Base-by-base conservation (phyloP, 2,888 invertebrate genomes). In the Rosalia funebris region DNA sequence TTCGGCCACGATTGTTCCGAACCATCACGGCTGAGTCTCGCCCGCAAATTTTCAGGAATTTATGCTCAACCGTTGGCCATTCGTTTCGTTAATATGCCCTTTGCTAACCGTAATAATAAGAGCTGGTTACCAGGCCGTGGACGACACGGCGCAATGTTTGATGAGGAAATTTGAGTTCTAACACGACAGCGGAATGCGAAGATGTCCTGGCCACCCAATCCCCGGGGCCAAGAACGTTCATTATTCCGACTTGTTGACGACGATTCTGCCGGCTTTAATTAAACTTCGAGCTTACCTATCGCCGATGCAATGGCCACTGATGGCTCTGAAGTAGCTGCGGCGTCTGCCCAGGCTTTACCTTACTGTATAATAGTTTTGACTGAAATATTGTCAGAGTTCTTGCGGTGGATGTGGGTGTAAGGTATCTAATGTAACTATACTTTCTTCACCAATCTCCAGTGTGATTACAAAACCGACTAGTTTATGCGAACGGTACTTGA, bases 251-350 rank as follows among this genome's bases (percentile, higher is more conserved):
- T 52, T 52, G 56, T 60, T 46, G 56, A 45, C 62, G 54, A 57
- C 62, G 50, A 57, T 58, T 48, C 53, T 39, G 9, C 54, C 56
- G 39, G 47, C 50, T 62, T 58, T 62, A 62, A 62, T 62, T 62
- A 62, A 62, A 62, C 58, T 25, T 53, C 20, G 45, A 62, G 47
- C 44, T 19, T 41, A 17, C 17, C 16, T 41, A 25, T 44, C 20
- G 11, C 14, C 46, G 62, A 62, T 55, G 62, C 44, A 54, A 57
- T 45, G 17, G 37, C 37, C 57, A 44, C 44, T 44, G 44, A 44
- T 44, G 44, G 19, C 44, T 19, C 19, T 11, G 19, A 12, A 25
- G 19, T 3, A 25, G 4, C 9, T 25, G 3, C 9, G 25, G 25
- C 9, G 25, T 25, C 25, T 25, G n/a, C n/a, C n/a, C n/a, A n/a